phyloP scores from a whole-genome alignment of 2,797 vertebrate species.

The Amblyopsis hoosieri region DNA sequence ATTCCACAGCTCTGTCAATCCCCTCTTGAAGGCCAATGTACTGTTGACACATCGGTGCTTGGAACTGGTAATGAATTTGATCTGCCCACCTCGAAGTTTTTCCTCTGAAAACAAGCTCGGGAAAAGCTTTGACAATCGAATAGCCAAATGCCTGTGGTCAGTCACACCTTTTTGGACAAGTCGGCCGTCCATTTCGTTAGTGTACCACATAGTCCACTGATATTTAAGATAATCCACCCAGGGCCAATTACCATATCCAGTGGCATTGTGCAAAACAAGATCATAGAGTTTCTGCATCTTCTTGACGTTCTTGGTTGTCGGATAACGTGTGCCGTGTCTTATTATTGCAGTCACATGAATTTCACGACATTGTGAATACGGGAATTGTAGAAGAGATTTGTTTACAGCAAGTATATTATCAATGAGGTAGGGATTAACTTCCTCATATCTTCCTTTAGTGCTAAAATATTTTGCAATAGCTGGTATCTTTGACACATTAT shows the following conservation, averaged over 20 bases:
- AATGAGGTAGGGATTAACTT: constrained; percentile 80
- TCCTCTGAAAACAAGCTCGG: constrained; percentile 76
- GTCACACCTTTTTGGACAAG: constrained; percentile 83
- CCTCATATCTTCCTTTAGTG: constrained; percentile 90
- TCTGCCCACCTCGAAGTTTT: constrained; percentile 59
- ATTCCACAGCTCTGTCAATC: constrained; percentile 64
- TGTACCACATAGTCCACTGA: constrained; percentile 85
- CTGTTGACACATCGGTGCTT: constrained; percentile 90
- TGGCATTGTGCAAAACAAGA: constrained; percentile 51
- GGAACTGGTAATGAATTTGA: constrained; percentile 85
- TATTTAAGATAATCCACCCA: constrained; percentile 62
- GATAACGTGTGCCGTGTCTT: constrained; percentile 81
- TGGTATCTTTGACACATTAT: constrained; percentile 37
- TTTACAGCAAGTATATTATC: constrained; percentile 74
- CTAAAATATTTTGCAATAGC: constrained; percentile 82
- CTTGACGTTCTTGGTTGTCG: constrained; percentile 76
- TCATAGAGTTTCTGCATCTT: constrained; percentile 72
- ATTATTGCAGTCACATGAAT: constrained; percentile 85
- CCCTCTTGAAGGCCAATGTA: constrained; percentile 78
- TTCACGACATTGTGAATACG: constrained; percentile 70
- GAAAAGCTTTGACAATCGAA: constrained; percentile 80
- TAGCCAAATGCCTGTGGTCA: constrained; percentile 81
- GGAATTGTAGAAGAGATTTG: constrained; percentile 57
- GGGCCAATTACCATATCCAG: constrained; percentile 36
- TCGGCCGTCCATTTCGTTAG: constrained; percentile 86